Evolutionary conservation across 2,888 invertebrate species (phyloP).

Genomic region (Meloe dianella): DNA sequence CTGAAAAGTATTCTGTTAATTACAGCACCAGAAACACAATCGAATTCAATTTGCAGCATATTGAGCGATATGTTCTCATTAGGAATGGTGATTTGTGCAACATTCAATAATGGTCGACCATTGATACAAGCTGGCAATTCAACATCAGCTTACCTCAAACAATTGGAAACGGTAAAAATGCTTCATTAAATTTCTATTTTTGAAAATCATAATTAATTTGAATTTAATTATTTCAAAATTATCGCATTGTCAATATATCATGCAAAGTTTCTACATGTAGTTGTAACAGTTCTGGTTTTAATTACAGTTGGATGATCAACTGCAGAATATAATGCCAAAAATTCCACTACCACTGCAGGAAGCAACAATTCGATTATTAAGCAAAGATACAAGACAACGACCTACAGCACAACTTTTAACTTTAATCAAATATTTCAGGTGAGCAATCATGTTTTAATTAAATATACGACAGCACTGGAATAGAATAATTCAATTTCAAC

Average conservation of each 20-base stretch:
- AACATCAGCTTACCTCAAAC: slow-evolving; percentile 85
- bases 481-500: background rate
- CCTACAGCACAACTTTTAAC: slow-evolving; percentile 91
- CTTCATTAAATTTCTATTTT: too few relatives aligned
- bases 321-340: slow-evolving; percentile 76
- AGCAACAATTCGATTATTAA: slow-evolving; percentile 82
- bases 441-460: slow-evolving; percentile 48
- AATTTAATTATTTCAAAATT: too few relatives aligned
- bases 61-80: slow-evolving; percentile 96
- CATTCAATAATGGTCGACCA: slow-evolving; percentile 89
- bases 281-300: background rate
- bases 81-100: slow-evolving; percentile 91
- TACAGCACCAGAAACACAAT: slow-evolving; percentile 92
- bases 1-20: slow-evolving; percentile 27
- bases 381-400: slow-evolving; percentile 82
- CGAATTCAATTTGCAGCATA: slow-evolving; percentile 79
- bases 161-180: slow-evolving; percentile 82
- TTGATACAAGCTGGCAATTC: slow-evolving; percentile 92
- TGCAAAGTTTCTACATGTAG: background rate
- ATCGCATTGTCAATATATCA: background rate
- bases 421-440: slow-evolving; percentile 91
- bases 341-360: slow-evolving; percentile 88
- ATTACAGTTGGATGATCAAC: slow-evolving; percentile 80
- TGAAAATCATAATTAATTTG: too few relatives aligned
- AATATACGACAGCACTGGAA: background rate